phyloP scores from a whole-genome alignment of 2,113 vertebrate species.

The Sialia sialis region DNA sequence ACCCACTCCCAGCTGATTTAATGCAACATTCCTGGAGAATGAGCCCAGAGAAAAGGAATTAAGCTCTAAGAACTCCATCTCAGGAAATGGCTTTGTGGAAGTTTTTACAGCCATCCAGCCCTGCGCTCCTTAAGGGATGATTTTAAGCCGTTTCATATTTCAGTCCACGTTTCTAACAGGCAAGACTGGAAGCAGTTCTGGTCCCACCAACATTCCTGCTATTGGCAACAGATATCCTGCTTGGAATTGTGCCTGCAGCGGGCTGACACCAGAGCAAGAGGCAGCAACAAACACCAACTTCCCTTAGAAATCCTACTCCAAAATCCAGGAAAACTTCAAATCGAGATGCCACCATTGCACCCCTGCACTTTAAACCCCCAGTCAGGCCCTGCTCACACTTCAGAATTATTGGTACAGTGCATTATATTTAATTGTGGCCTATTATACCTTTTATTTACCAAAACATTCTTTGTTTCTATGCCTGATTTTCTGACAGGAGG shows the following conservation, averaged over 20 bases:
- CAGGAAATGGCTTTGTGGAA: neutral
- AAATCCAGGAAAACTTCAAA: neutral
- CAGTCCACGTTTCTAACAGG: neutral
- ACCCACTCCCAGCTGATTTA: neutral
- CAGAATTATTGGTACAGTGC: neutral
- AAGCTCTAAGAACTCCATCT: neutral
- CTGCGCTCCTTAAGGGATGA: neutral
- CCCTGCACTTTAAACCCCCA: neutral
- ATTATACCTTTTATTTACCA: neutral
- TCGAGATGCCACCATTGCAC: neutral
- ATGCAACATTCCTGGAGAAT: neutral
- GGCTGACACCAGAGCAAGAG: neutral
- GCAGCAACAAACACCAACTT: neutral
- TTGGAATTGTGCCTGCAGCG: neutral
- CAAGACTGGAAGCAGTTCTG: neutral
- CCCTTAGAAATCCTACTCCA: neutral
- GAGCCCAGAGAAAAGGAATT: neutral
- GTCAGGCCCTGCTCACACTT: neutral
- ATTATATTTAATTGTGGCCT: neutral
- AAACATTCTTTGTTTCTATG: neutral
- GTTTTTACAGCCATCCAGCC: neutral
- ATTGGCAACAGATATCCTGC: neutral
- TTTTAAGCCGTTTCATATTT: neutral
- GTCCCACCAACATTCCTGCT: neutral
- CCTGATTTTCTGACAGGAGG: neutral